Conservation (phyloP, 2,113 vertebrate species). For the Hoplias malabaricus region DNA sequence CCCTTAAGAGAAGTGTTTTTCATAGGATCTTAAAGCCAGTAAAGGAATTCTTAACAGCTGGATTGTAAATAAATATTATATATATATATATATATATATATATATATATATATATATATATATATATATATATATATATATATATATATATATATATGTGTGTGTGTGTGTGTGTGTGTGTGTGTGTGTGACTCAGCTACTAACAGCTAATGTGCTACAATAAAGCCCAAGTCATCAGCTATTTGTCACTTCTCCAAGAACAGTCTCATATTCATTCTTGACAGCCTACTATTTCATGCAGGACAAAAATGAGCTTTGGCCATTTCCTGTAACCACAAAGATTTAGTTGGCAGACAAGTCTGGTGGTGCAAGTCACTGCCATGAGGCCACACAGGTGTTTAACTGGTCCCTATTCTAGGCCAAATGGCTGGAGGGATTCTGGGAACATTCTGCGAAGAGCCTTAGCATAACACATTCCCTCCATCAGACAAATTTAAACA, state of each 20-base stretch:
- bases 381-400: conserved; percentile 13
- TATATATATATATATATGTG: no score
- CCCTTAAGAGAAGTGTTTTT: not conserved
- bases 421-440: not conserved
- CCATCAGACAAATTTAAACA: conserved; percentile 8
- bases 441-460: not conserved
- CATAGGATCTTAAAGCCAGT: not conserved
- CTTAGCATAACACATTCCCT: conserved; percentile 10
- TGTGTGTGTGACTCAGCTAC: not conserved
- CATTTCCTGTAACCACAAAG: not conserved
- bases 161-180: no score
- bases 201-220: not conserved
- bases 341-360: not conserved
- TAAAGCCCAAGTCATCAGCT: not conserved
- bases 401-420: not conserved
- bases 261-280: not conserved
- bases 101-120: no score
- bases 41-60: not conserved
- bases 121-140: no score
- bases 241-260: not conserved
- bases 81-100: no score
- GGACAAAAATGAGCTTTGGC: not conserved
- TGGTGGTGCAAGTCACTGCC: not conserved
- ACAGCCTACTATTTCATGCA: not conserved
- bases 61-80: conserved; percentile 11